Conservation (phyloP, 1,140 invertebrate species). For the Pseudomyrmex flavicornis region DNA sequence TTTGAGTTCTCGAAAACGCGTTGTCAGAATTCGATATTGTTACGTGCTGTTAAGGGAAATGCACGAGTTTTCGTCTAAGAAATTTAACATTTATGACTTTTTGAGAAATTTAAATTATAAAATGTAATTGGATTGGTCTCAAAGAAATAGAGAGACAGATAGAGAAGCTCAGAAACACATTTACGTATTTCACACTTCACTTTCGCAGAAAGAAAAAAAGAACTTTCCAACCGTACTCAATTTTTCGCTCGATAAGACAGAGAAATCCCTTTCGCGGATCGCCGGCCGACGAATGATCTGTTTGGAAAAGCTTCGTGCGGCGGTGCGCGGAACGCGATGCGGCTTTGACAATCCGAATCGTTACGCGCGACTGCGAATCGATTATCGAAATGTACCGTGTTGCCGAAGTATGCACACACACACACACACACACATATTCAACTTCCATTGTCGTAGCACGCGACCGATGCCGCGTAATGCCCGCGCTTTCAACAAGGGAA, state of each 20-base stretch:
- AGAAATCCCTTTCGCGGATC: constrained; percentile 48
- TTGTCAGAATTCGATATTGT: neutral
- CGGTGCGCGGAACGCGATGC: neutral
- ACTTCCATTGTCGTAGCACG: constrained; percentile 49
- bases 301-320: constrained; percentile 19
- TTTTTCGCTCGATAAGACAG: constrained; percentile 53
- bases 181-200: neutral
- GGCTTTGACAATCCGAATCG: constrained; percentile 35
- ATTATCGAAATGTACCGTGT: constrained; percentile 45
- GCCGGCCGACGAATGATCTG: constrained; percentile 38
- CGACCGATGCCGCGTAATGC: constrained; percentile 54
- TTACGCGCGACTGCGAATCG: constrained; percentile 57
- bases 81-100: neutral
- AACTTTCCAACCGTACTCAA: neutral
- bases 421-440: too few relatives aligned
- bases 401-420: neutral
- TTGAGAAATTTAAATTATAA: neutral
- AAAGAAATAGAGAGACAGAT: neutral
- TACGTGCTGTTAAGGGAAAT: neutral
- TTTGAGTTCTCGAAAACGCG: neutral
- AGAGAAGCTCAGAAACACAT: neutral
- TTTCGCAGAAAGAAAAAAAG: neutral
- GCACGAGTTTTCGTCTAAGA: too few relatives aligned
- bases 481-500: constrained; percentile 65
- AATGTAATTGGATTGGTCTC: neutral